Evolutionary conservation across 2,113 vertebrate genomes (phyloP), one percentile per base, ranked within the genome.

Genomic region (Cebus imitator): DNA sequence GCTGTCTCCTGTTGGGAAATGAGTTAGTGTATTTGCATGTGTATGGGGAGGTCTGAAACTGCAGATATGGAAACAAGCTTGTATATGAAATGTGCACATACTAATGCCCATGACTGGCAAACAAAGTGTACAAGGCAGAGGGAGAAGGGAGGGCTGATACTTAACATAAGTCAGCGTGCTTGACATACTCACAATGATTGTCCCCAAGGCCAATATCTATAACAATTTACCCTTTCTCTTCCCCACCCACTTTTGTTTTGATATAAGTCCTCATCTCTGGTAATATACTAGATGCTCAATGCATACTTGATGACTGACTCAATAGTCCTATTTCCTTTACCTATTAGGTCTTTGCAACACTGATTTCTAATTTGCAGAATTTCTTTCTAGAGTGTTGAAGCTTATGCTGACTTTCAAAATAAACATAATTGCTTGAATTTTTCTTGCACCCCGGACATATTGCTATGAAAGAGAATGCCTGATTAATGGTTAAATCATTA

Each of bases 61-160:
- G 14, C 11, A 86, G 30, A 57, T 40, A 88, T 45, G 5, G 13
- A 66, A 72, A 83, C 21, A 91, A 55, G 5, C 3, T 45, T 45
- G 9, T 64, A 72, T 82, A 2, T 72, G 80, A 89, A n/a, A 75
- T 7, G 21, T 18, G 9, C 30, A 55, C 55, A 1, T 52, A 10
- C 6, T 32, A 52, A 11, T 58, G 18, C 12, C 16, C 3, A 11
- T 45, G 32, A 10, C 12, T 91, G 16, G 14, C 23, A 88, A 50
- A 2, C 6, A 11, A 72, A 32, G 16, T 45, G 6, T 78, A 7
- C 32, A 4, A 85, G 8, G 20, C 61, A 45, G 48, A 18, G 6
- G 2, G 4, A 66, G 10, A 52, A 13, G 6, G 2, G 3, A 66
- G 12, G 10, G 1, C 4, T 76, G 48, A 17, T 37, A 37, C 3